Conservation (phyloP, 2,797 vertebrate genomes). For the Paratrypauchen microcephalus region DNA sequence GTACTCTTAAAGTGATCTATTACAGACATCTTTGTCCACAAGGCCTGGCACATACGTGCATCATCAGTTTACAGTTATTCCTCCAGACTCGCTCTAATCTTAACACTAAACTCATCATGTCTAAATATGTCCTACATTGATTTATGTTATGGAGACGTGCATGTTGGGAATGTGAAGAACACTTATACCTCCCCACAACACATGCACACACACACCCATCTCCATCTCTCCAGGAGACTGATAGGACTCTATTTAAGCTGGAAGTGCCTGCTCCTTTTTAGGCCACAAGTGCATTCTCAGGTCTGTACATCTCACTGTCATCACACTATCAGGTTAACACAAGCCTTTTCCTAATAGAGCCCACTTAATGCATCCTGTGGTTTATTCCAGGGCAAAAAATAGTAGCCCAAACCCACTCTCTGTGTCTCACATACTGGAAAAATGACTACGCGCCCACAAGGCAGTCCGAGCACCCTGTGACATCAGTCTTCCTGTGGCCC, state of each 20-base stretch:
- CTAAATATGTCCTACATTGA: conserved; percentile 17
- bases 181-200: conserved; percentile 10
- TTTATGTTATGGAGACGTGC: conserved; percentile 10
- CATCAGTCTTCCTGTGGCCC: conserved; percentile 39
- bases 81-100: not conserved
- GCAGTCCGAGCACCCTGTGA: conserved; percentile 27
- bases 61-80: conserved; percentile 6
- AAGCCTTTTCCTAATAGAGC: conserved; percentile 58
- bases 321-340: conserved; percentile 67
- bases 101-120: conserved; percentile 6
- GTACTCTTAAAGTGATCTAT: conserved; percentile 60
- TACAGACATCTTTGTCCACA: conserved; percentile 55
- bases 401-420: conserved; percentile 41
- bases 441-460: conserved; percentile 10
- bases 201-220: conserved; percentile 24
- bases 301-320: conserved; percentile 46
- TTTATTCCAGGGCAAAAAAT: conserved; percentile 63
- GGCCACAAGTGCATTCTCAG: conserved; percentile 50
- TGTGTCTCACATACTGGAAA: conserved; percentile 47
- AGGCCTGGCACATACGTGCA: conserved; percentile 39
- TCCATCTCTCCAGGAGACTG: conserved; percentile 19
- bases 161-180: not conserved
- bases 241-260: conserved; percentile 57
- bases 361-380: conserved; percentile 77
- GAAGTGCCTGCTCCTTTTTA: conserved; percentile 35